Percentiles rank a stretch among this genome's conserved stretches.
Conservation (phyloP, 2,888 invertebrate genomes). For the Pachydiplax longipennis region DNA sequence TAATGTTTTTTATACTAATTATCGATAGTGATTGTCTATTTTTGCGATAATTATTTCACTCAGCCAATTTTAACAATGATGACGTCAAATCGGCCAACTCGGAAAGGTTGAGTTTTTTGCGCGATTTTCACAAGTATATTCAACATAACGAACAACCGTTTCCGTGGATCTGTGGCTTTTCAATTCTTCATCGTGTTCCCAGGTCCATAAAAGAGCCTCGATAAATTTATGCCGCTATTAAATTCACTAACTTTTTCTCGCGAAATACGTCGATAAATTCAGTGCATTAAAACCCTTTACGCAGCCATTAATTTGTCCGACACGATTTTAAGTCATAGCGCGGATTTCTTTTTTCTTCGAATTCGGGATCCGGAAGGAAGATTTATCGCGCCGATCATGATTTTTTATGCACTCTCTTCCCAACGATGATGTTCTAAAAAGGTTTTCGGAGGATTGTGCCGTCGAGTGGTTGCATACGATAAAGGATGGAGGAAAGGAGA, state of each 20-base stretch:
- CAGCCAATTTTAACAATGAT: too few relatives aligned
- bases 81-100: too few relatives aligned
- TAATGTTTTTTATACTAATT: too few relatives aligned
- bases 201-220: background rate
- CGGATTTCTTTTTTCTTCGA: background rate
- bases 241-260: background rate
- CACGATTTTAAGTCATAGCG: background rate
- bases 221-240: background rate
- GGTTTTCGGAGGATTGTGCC: background rate
- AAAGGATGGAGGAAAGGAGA: background rate
- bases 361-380: background rate
- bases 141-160: background rate
- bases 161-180: background rate
- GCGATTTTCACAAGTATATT: background rate
- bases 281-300: background rate
- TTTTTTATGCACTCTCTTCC: background rate
- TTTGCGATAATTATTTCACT: too few relatives aligned
- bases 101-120: too few relatives aligned
- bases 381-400: background rate
- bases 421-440: background rate
- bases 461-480: conserved; percentile 18
- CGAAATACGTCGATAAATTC: background rate
- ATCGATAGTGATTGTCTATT: too few relatives aligned
- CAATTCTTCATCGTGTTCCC: background rate
- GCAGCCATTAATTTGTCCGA: background rate